These are phyloP conservation scores for Harpalus rubripes DNA, from an alignment of 2,888 invertebrate species.

Conservation along the genomic window DNA sequence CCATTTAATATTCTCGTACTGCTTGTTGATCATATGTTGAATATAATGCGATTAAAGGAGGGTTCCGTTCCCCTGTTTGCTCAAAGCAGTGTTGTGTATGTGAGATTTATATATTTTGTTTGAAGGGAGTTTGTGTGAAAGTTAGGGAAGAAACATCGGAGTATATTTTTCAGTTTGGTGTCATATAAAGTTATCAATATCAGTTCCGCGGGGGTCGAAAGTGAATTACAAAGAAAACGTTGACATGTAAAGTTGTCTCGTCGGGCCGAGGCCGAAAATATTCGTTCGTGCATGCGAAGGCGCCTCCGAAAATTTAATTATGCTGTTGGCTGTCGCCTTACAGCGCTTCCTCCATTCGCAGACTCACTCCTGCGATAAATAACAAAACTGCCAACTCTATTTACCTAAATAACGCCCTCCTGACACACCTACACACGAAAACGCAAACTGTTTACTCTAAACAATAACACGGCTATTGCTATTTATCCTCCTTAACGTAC, in stretches of 20 bases:
- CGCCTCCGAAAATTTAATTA: slow-evolving; percentile 49
- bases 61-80: background rate
- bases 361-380: slow-evolving; percentile 26
- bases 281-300: slow-evolving; percentile 28
- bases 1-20: no score
- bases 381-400: slow-evolving; percentile 43
- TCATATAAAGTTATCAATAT: slow-evolving; percentile 52
- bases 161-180: slow-evolving; percentile 47
- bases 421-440: background rate
- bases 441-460: slow-evolving; percentile 1
- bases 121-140: slow-evolving; percentile 20
- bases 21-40: background rate
- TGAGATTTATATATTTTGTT: slow-evolving; percentile 25
- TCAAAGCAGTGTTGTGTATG: background rate
- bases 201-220: slow-evolving; percentile 33
- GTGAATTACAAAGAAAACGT: slow-evolving; percentile 49
- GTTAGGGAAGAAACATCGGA: slow-evolving; percentile 25
- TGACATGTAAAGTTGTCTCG: slow-evolving; percentile 47
- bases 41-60: background rate
- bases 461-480: background rate
- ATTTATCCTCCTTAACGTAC: background rate
- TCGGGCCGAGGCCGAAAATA: slow-evolving; percentile 27
- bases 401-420: slow-evolving; percentile 44
- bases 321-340: slow-evolving; percentile 40
- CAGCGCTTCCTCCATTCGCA: background rate